These are phyloP conservation scores for Rhinoderma darwinii DNA, from an alignment of 2,113 vertebrate genomes.

Conservation along the genomic window DNA sequence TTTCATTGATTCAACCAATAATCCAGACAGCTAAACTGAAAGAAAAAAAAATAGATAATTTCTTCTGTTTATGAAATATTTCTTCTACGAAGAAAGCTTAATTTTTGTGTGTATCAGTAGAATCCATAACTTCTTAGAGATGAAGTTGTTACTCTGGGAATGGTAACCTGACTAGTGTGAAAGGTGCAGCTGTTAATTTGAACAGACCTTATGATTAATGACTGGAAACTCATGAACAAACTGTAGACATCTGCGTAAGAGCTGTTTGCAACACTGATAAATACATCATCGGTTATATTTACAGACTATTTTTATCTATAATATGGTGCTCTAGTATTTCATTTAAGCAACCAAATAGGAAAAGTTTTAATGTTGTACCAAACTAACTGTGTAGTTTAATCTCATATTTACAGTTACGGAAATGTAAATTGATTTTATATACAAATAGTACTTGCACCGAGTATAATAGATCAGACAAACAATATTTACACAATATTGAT, in stretches of 20 bases:
- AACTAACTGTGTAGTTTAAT: neutral
- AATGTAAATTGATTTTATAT: constrained; percentile 15
- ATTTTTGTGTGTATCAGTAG: neutral
- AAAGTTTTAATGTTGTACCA: neutral
- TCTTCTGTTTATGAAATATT: too few relatives aligned
- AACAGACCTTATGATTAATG: constrained; percentile 37
- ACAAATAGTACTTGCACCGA: neutral
- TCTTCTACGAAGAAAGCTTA: neutral
- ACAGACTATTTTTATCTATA: too few relatives aligned
- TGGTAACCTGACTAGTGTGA: constrained; percentile 10
- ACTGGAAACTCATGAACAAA: constrained; percentile 48
- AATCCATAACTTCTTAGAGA: neutral
- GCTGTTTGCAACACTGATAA: constrained; percentile 48
- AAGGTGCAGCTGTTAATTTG: constrained; percentile 29
- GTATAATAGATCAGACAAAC: neutral
- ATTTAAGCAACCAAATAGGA: neutral
- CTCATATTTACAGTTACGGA: neutral
- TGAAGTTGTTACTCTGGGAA: constrained; percentile 5
- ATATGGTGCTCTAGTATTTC: neutral
- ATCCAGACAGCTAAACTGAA: too few relatives aligned
- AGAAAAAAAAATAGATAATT: too few relatives aligned
- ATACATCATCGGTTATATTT: constrained; percentile 46
- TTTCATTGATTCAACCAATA: too few relatives aligned
- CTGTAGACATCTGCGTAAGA: constrained; percentile 45
- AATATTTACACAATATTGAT: neutral